Evolutionary conservation across 2,888 invertebrate species (phyloP).

Genomic region (Candidula unifasciata): DNA sequence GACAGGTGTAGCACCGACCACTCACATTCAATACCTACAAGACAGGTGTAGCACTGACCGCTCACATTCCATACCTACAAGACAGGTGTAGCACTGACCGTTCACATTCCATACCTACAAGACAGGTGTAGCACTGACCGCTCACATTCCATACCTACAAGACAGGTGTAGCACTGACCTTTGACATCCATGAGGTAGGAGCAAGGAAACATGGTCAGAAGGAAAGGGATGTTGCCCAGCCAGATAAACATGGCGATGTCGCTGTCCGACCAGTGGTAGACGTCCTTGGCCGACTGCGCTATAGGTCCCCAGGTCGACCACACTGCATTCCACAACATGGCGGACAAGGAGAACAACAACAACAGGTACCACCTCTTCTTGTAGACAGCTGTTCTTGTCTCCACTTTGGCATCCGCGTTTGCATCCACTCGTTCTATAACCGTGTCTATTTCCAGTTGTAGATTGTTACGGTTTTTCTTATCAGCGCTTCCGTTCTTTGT

Average conservation of each 20-base stretch:
- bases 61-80: too few relatives aligned
- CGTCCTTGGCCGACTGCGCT: constrained; percentile 54
- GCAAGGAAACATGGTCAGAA: constrained; percentile 52
- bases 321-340: constrained; percentile 50
- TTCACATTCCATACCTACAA: too few relatives aligned
- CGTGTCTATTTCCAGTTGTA: too few relatives aligned
- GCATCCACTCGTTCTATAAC: neutral
- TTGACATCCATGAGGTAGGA: constrained; percentile 58
- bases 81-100: too few relatives aligned
- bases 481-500: neutral
- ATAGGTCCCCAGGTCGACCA: constrained; percentile 61
- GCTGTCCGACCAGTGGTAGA: constrained; percentile 55
- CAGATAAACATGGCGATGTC: constrained; percentile 57
- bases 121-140: too few relatives aligned
- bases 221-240: constrained; percentile 55
- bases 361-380: constrained; percentile 58
- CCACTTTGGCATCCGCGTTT: neutral
- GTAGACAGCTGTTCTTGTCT: constrained; percentile 50
- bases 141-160: too few relatives aligned
- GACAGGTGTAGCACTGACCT: constrained; percentile 48
- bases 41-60: too few relatives aligned
- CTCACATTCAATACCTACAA: too few relatives aligned
- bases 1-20: too few relatives aligned
- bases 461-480: neutral
- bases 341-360: constrained; percentile 53